Base-by-base conservation (phyloP, 2,888 invertebrate species). In the Iselma pallidipennis region DNA sequence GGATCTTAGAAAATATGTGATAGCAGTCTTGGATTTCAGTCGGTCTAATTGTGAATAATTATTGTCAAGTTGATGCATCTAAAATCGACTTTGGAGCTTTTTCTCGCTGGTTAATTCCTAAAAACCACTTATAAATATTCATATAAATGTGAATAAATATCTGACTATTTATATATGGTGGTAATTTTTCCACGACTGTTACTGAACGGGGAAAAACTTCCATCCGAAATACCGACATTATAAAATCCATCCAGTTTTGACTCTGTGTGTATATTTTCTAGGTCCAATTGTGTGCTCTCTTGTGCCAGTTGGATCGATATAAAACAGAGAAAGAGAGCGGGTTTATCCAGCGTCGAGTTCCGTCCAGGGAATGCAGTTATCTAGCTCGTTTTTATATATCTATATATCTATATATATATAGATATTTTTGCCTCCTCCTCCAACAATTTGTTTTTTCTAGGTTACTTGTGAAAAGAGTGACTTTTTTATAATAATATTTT, bases 361-460 rank as follows among this genome's bases (percentile, higher is more conserved):
- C 66, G 67, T 69, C 66, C 67, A 66, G 69, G 71, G 71, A 71
- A 69, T 71, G 69, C 69, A 71, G 68, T 68, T 71, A 69, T 69
- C 68, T 68, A 69, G 28, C 19, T 51, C n/a, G n/a, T 2, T 25
- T 19, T n/a, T n/a, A n/a, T n/a, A n/a, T n/a, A n/a, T n/a, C n/a
- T n/a, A n/a, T n/a, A n/a, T n/a, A n/a, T n/a, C n/a, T n/a, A n/a
- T n/a, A n/a, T n/a, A 19, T 14, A 37, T 14, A 37, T 37, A 37
- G 7, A 48, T 51, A 29, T 29, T 51, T 51, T 31, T 29, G 4
- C n/a, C n/a, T 25, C 6, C 16, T 10, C 21, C 31, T 45, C 21
- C 45, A 45, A 45, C 45, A 45, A 21, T 45, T 45, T 45, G 45
- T 45, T 45, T 45, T 45, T 3, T 45, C 59, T 65, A 55, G 61